Base-by-base conservation (phyloP, 2,113 vertebrate genomes). In the Hemibagrus wyckioides region DNA sequence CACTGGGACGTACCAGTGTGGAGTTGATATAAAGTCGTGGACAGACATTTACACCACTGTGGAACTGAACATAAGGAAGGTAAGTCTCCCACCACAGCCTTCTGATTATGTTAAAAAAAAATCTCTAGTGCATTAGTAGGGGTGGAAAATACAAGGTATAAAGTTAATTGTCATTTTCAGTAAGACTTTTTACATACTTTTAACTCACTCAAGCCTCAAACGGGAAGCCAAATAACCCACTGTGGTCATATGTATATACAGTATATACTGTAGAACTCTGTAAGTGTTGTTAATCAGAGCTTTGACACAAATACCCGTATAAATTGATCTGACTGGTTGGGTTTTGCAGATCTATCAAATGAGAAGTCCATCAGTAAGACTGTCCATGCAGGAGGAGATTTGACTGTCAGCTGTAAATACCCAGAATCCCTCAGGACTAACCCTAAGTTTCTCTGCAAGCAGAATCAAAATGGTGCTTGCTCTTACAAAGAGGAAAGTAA, bases 1-100 rank as follows among this genome's bases (percentile, higher is more conserved):
- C 56, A 25, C 83, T 41, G 83, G 54, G n/a, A 85, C 67, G 54
- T 85, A 85, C 67, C 0, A 6, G 9, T 85, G 67, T 54, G 83
- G 14, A 28, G 69, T 75, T 69, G 39, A 0, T 39, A n/a, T n/a
- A n/a, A n/a, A n/a, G n/a, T n/a, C n/a, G n/a, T n/a, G n/a, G n/a
- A n/a, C n/a, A n/a, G n/a, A n/a, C n/a, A n/a, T 11, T 36, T 50
- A 33, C 82, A 67, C 82, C 69, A 39, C 50, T 69, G 8, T 63
- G 39, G n/a, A 50, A 61, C 82, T 69, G 41, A 50, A 30, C 4
- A n/a, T n/a, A n/a, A n/a, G n/a, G n/a, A n/a, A n/a, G n/a, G n/a
- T n/a, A n/a, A n/a, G n/a, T n/a, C n/a, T n/a, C n/a, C n/a, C n/a
- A n/a, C n/a, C n/a, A n/a, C n/a, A n/a, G n/a, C n/a, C n/a, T n/a